Base-by-base conservation (phyloP, 2,113 vertebrate species). In the Vombatus ursinus region DNA sequence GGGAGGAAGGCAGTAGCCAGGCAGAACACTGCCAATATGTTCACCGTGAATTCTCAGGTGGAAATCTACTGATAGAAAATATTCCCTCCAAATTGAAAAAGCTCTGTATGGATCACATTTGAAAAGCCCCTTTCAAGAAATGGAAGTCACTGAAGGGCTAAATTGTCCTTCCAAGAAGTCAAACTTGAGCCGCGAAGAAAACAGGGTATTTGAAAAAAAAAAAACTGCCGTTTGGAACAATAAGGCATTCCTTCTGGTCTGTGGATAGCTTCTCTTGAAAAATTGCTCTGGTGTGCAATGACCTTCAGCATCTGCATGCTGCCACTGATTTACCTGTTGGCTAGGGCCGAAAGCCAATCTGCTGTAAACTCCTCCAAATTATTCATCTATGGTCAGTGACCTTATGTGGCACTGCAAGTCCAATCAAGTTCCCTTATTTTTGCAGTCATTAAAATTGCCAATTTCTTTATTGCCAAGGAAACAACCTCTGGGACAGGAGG, bases 391-490 rank as follows among this genome's bases (percentile, higher is more conserved):
- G 92, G 7, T 57, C 31, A 52, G 0, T 37, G 31, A 93, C 47
- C 89, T 94, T 31, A 77, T 54, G 49, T 57, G 37, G 0, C 19
- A 91, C 6, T 52, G 3, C 91, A 92, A 93, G 19, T 2, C 92
- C 7, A 97, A 91, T 10, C 31, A 54, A 31, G 52, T 37, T 91
- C 44, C n/a, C 26, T 51, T 57, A 94, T 92, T 52, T 48, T 93
- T 95, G 52, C 90, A 49, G 90, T 90, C 51, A 50, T 90, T 89
- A 11, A 90, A 89, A 54, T 92, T 61, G 10, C 14, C 94, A 26
- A 47, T 90, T 54, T 52, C 52, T 61, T 96, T 68, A 94, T 50
- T 90, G 25, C 8, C 31, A 84, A 93, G 31, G 3, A 96, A 77
- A 90, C 25, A 93, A 50, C 24, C 26, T 50, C 90, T 50, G 24